Conservation (phyloP, 2,888 invertebrate genomes). For the Philaethria dido region DNA sequence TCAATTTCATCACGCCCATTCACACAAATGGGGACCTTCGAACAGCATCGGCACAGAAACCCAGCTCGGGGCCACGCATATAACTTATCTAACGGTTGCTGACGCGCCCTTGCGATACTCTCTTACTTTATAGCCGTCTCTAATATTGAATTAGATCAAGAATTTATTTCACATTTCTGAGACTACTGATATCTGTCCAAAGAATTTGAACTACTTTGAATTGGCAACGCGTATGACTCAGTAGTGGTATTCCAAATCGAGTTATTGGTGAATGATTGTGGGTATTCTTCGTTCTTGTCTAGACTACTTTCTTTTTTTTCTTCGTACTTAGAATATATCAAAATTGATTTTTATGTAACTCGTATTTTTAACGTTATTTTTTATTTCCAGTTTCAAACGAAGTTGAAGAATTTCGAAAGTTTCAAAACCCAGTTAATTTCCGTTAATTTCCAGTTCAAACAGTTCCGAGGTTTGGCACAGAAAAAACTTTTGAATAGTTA, state of each 20-base stretch:
- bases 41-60: conserved; percentile 46
- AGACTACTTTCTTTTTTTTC: not conserved
- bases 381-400: too few relatives aligned
- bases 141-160: conserved; percentile 24
- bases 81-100: conserved; percentile 50
- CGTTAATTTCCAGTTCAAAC: too few relatives aligned
- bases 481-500: not conserved
- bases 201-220: not conserved
- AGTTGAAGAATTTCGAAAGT: too few relatives aligned
- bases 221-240: not conserved
- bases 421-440: too few relatives aligned
- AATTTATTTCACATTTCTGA: conserved; percentile 26
- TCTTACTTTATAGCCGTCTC: conserved; percentile 41
- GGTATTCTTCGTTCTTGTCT: too few relatives aligned
- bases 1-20: conserved; percentile 47
- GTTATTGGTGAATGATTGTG: too few relatives aligned
- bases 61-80: conserved; percentile 50
- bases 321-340: too few relatives aligned
- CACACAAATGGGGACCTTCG: conserved; percentile 47
- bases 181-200: conserved; percentile 17
- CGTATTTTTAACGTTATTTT: too few relatives aligned
- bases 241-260: too few relatives aligned
- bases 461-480: too few relatives aligned
- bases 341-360: too few relatives aligned
- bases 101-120: conserved; percentile 47